These are phyloP conservation scores for Mesitornis unicolor DNA, from an alignment of 2,113 vertebrate genomes.

Conservation along the genomic window DNA sequence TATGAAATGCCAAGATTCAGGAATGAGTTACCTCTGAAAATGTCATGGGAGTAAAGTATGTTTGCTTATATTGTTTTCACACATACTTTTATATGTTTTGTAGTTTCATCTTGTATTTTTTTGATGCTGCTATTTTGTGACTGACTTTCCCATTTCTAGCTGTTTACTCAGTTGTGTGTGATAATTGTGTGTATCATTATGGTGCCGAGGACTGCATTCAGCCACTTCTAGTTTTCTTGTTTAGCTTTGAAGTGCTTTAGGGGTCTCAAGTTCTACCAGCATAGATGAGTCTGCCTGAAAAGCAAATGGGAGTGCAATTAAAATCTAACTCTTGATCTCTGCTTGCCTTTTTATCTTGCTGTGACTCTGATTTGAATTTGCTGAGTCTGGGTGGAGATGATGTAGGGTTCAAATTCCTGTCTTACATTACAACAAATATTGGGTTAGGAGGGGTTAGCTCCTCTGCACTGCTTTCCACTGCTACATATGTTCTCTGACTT, in stretches of 20 bases:
- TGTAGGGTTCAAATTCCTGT: neutral
- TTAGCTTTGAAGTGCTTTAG: neutral
- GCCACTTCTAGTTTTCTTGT: neutral
- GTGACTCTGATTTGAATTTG: neutral
- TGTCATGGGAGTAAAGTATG: neutral
- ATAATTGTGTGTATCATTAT: neutral
- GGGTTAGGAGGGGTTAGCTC: neutral
- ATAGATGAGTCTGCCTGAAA: no score
- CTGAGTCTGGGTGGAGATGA: neutral
- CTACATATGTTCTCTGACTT: neutral
- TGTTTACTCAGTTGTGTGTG: neutral
- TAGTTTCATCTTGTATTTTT: neutral
- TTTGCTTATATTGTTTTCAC: neutral
- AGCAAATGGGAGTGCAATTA: no score
- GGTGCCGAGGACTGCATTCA: neutral
- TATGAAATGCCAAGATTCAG: neutral
- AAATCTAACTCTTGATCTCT: no score
- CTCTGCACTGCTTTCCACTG: neutral
- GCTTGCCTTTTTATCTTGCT: neutral
- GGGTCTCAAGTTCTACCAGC: neutral
- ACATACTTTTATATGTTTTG: neutral
- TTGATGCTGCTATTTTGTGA: neutral
- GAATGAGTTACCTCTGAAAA: neutral
- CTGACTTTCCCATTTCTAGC: neutral
- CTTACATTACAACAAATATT: neutral